These are phyloP conservation scores for mouse (Mus musculus) DNA, from an alignment of 2,113 vertebrate genomes.

Conservation along the genomic window DNA sequence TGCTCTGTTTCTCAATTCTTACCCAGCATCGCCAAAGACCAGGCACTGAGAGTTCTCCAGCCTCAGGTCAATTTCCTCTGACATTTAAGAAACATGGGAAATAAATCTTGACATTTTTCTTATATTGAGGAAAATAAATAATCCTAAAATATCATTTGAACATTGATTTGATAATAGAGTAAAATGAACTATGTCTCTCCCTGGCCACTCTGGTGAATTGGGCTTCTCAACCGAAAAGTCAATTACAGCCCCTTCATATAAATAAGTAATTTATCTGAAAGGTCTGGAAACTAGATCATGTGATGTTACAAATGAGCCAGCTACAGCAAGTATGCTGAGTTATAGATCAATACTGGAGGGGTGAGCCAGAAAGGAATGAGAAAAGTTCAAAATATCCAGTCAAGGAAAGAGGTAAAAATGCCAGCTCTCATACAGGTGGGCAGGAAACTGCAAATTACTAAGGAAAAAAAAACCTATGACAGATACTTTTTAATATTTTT, in stretches of 20 bases:
- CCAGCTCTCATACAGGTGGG: not conserved
- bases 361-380: not conserved
- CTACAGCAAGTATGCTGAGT: conserved; percentile 21
- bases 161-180: conserved; percentile 73
- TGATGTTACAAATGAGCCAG: conserved; percentile 63
- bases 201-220: conserved; percentile 65
- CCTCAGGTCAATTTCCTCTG: conserved; percentile 63
- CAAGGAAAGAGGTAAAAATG: conserved; percentile 7
- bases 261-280: conserved; percentile 76
- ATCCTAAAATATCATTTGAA: conserved; percentile 76
- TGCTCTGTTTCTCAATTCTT: not conserved
- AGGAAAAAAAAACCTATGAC: not conserved
- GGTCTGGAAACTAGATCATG: conserved; percentile 63
- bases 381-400: conserved; percentile 42
- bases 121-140: conserved; percentile 78
- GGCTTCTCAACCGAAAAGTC: conserved; percentile 73
- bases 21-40: not conserved
- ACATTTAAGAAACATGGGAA: conserved; percentile 70
- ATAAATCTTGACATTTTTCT: conserved; percentile 77
- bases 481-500: conserved; percentile 27
- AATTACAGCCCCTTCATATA: conserved; percentile 74
- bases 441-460: not conserved
- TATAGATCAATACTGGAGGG: conserved; percentile 7
- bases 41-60: not conserved
- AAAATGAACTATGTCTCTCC: conserved; percentile 76